phyloP scores from a whole-genome alignment of 2,797 vertebrate species.

The Eulemur coronatus region DNA sequence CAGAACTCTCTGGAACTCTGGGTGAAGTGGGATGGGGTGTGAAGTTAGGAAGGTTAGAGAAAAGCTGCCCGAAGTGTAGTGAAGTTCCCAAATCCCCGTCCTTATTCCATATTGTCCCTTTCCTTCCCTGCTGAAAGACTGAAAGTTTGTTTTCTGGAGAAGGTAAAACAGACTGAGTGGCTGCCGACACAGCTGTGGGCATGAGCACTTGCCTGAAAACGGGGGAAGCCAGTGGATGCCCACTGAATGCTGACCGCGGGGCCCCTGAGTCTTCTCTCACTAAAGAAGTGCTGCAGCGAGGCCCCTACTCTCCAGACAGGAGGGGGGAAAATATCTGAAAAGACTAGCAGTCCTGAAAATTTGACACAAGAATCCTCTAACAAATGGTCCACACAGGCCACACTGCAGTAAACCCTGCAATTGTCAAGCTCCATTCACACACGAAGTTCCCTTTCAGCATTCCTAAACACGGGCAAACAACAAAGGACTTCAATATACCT shows the following conservation, averaged over 20 bases:
- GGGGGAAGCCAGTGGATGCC: neutral
- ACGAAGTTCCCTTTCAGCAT: neutral
- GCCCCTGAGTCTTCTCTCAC: neutral
- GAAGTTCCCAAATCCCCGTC: neutral
- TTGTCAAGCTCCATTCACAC: neutral
- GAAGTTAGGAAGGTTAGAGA: neutral
- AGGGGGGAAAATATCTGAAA: too few relatives aligned
- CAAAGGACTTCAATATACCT: neutral
- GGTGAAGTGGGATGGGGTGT: neutral
- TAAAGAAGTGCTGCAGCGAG: neutral
- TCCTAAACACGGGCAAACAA: neutral
- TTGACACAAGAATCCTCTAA: neutral
- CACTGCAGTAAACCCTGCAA: neutral
- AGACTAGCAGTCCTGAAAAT: neutral
- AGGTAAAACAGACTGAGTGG: neutral
- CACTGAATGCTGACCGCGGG: neutral
- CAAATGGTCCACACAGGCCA: neutral
- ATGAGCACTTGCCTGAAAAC: neutral
- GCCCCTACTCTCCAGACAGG: neutral
- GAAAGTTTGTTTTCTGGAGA: neutral
- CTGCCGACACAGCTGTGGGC: accelerated
- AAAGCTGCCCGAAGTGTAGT: neutral
- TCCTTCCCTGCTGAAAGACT: neutral
- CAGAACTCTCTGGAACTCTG: neutral
- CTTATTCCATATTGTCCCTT: neutral